Evolutionary conservation across 1,140 invertebrate genomes (phyloP).

Genomic region (Mercenaria mercenaria): DNA sequence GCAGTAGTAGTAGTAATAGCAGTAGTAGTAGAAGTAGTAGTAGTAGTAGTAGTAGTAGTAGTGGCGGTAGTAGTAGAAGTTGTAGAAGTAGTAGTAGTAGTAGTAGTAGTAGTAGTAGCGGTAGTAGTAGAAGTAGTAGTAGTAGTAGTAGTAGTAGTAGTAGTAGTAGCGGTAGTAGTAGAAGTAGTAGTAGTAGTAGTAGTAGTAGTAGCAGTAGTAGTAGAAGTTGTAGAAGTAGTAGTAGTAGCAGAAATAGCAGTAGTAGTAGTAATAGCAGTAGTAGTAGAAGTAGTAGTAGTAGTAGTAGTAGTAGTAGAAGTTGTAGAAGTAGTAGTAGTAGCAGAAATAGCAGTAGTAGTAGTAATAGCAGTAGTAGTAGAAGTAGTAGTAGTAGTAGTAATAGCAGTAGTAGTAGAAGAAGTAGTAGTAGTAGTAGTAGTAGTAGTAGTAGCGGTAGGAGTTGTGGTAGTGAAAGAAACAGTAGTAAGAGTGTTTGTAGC

Average conservation of each 20-base stretch:
- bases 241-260: no score
- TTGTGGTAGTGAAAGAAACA: no score
- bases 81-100: conserved; percentile 8
- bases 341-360: no score
- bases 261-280: background rate
- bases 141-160: conserved; percentile 33
- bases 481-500: no score
- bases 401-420: no score
- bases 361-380: conserved; percentile 53
- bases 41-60: conserved; percentile 41
- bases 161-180: background rate
- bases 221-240: background rate
- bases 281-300: conserved; percentile 45
- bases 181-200: conserved; percentile 4
- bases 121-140: conserved; percentile 40
- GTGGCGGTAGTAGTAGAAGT: conserved; percentile 17
- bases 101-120: conserved; percentile 43
- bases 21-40: conserved; percentile 36
- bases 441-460: background rate
- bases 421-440: conserved; percentile 26
- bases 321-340: no score
- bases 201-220: conserved; percentile 7
- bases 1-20: background rate
- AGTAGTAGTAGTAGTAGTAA: conserved; percentile 61
- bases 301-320: conserved; percentile 56